These are phyloP conservation scores for Tringa solitaria DNA, from an alignment of 2,113 vertebrate genomes.

Conservation along the genomic window DNA sequence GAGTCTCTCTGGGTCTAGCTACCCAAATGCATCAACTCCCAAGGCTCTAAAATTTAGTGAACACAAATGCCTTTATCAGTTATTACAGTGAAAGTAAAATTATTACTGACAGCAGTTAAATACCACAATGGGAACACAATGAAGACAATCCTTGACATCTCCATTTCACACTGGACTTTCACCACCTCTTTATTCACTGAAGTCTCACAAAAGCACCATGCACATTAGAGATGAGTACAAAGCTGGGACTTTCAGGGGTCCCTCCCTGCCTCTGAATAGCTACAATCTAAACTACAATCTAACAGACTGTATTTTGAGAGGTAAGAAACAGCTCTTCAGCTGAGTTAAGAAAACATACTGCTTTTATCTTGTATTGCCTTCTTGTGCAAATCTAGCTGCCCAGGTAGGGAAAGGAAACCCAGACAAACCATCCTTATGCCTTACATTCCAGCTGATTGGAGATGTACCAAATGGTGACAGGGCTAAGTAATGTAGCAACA, in stretches of 20 bases:
- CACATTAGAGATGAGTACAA: background rate
- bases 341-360: background rate
- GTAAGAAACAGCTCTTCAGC: background rate
- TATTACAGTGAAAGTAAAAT: background rate
- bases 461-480: background rate
- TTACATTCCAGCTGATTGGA: background rate
- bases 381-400: background rate
- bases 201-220: background rate
- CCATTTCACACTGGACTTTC: background rate
- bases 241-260: background rate
- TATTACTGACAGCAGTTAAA: background rate
- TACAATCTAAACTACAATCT: background rate
- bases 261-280: background rate
- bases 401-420: background rate
- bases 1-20: background rate
- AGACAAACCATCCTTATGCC: background rate
- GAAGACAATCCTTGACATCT: background rate
- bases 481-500: background rate
- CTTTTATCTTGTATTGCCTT: background rate
- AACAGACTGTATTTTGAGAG: background rate
- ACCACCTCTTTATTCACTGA: background rate
- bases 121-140: background rate
- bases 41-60: constrained; percentile 13
- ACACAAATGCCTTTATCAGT: background rate
- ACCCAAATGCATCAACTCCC: background rate